phyloP scores from a whole-genome alignment of 2,113 vertebrate species.

The Phalacrocorax carbo region DNA sequence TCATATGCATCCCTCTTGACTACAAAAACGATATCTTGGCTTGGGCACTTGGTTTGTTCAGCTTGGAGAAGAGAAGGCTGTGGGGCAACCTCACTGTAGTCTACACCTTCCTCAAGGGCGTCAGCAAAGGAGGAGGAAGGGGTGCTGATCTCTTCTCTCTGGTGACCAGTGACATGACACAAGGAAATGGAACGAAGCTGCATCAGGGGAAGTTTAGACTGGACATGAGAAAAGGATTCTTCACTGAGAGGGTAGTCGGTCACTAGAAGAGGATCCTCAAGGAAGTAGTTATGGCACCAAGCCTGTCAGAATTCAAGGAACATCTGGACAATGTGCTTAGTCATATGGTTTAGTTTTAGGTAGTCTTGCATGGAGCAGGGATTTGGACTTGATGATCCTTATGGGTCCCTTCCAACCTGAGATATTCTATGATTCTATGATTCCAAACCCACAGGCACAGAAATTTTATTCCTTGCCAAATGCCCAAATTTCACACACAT shows the following conservation, averaged over 20 bases:
- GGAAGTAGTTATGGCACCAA: not conserved
- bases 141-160: not conserved
- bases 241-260: not conserved
- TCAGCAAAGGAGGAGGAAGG: not conserved
- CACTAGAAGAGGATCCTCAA: not conserved
- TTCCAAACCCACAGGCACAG: not conserved
- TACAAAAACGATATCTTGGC: not conserved
- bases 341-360: not conserved
- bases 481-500: not conserved
- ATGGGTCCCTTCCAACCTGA: not conserved
- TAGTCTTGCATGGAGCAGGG: not conserved
- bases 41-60: not conserved
- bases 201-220: not conserved
- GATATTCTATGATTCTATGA: not conserved
- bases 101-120: not conserved
- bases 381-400: not conserved
- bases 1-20: not conserved
- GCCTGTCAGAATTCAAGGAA: not conserved
- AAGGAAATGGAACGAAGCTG: not conserved
- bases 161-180: not conserved
- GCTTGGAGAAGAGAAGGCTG: not conserved
- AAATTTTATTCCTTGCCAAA: not conserved
- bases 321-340: rapidly evolving
- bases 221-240: not conserved
- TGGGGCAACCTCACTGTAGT: not conserved